Base-by-base conservation (phyloP, 2,797 vertebrate genomes). In the Oreonectes daqikongensis region DNA sequence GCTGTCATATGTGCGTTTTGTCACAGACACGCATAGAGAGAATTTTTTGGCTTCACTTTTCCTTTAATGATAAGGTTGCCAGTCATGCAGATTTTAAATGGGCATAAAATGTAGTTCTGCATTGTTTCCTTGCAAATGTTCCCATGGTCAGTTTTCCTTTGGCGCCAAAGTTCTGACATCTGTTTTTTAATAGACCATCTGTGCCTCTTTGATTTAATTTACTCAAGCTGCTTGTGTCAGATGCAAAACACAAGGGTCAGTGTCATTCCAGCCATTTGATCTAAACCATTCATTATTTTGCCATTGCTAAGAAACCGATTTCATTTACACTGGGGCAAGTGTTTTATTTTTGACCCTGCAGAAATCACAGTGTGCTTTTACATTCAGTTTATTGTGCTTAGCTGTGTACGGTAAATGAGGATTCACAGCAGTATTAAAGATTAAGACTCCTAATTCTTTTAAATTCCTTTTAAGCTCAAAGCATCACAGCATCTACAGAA, bases 281-380 rank as follows among this genome's bases (percentile, higher is more conserved):
- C 7, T n/a, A 48, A 48, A n/a, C 17, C 46, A 48, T 18, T 17
- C 15, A n/a, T n/a, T 48, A 48, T 18, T 48, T 18, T 48, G 17
- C 15, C 18, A 7, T 48, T 10, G 35, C 35, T 35, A n/a, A n/a
- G n/a, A n/a, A n/a, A 9, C 5, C 5, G 7, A 2, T 42, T 42
- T 42, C 2, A 42, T 42, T 42, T 42, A 42, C 40, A 6, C 7
- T 42, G 10, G 10, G 40, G 15, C 17, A 2, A 48, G 15, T 48
- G 17, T 48, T 15, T 6, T 0, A 15, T 50, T 32, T 35, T n/a
- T n/a, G n/a, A n/a, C n/a, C n/a, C n/a, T n/a, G n/a, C n/a, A n/a
- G n/a, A n/a, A n/a, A n/a, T n/a, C n/a, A n/a, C n/a, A n/a, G n/a
- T 26, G 28, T 4, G 30, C 52, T 70, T 70, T 70, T 44, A 48